Evolutionary conservation across 2,888 invertebrate species (phyloP), one percentile per base, ranked within the genome.

Genomic region (Platycheirus rosarum): DNA sequence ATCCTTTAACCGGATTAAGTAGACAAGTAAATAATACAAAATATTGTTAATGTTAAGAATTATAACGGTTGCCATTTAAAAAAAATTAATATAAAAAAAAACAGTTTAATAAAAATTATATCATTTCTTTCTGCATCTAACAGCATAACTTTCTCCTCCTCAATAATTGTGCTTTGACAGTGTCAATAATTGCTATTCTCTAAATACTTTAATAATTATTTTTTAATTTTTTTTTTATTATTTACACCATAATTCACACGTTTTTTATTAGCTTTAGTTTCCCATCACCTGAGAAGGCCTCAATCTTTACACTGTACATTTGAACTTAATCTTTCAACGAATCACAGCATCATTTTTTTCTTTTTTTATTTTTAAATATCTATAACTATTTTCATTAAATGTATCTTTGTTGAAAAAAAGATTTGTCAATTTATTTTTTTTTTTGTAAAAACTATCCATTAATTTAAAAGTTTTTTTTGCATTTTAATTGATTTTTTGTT

Each of bases 291-390:
- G 84, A 84, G 84, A 86, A 75, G 86, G 85, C 84, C 85, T 85
- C 84, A 82, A 84, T 85, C 84, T 87, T 86, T 86, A 87, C 86
- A 88, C 88, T 88, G 87, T 88, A 88, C 87, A 88, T 88, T 88
- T 88, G 87, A 88, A 89, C 88, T 88, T 87, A 88, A 88, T 85
- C 85, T 85, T 85, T 86, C 86, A 86, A 86, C 85, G 85, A 86
- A 87, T 87, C 86, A 87, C 86, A 87, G 86, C 85, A 86, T 85
- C 85, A 84, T 80, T 80, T 84, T 68, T 84, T 76, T 66, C 68
- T 77, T 32, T 79, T 40, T 69, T 18, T 55, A 20, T 48, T 48
- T 44, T 57, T 23, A 23, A 68, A 48, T 76, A 68, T 70, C 40
- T 78, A 78, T 35, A 37, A 53, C 16, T 82, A 63, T 26, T 49